Base-by-base conservation (phyloP, 2,797 vertebrate species). In the Arrhamphus sclerolepis region DNA sequence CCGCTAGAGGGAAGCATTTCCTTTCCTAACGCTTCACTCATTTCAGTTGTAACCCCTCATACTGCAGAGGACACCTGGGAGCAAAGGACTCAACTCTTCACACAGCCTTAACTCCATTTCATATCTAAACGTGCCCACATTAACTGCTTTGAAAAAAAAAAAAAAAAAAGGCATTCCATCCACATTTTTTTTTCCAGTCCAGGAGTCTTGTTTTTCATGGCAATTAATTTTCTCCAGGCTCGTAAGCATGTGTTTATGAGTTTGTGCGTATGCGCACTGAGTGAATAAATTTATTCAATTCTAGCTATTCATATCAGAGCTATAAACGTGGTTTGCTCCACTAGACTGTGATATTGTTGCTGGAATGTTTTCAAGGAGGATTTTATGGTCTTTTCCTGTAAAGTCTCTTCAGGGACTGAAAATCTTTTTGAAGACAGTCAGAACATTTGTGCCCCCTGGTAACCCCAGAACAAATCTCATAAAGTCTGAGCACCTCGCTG, bases 381-480 rank as follows among this genome's bases (percentile, higher is more conserved):
- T 80, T 86, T 88, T 77, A 81, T 75, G 53, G 51, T 70, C 62
- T 83, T 82, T 83, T 78, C 81, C 72, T 72, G 49, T 65, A 67
- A 75, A 70, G 49, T 58, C 63, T 78, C 75, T 57, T 76, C 41
- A 49, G 75, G 79, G 82, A 78, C 50, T 55, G 46, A 77, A 79
- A 82, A 75, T 61, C 59, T 56, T 81, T 62, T 54, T 68, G 64
- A 50, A 52, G 65, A 66, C 80, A 67, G 47, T 48, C 28, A 44
- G 21, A 61, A 73, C 20, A 4, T 62, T 62, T 46, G 62, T 47
- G 67, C 56, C 80, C 41, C 76, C 57, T 57, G 80, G 80, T 76
- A 63, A 56, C 72, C 62, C 53, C 56, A 80, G 78, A 82, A 81
- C 80, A 87, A 81, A 81, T 87, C 76, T 80, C 85, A 87, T 88